Base-by-base conservation (phyloP, 2,888 invertebrate genomes). In the Drosophila setosimentum region DNA sequence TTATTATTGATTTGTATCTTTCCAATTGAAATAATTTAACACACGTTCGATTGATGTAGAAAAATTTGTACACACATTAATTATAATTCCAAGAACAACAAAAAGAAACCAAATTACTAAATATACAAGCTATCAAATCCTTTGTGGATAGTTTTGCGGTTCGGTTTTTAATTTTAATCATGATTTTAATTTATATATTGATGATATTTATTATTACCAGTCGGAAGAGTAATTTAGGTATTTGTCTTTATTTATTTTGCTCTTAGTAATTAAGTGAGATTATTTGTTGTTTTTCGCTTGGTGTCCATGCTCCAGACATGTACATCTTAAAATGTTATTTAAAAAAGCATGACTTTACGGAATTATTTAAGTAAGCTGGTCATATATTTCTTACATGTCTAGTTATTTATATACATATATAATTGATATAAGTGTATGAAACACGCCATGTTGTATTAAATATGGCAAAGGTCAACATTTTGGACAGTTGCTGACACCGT, bases 401-500 rank as follows among this genome's bases (percentile, higher is more conserved):
- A 16, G 16, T 45, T 16, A 24, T 45, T 16, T 45, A 45, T 45
- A 1, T 24, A 16, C 27, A 49, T 5, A 24, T 35, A 21, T 21
- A 21, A n/a, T n/a, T 33, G 16, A 6, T 21, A 29, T 30, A 50
- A 6, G 29, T 11, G 13, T 11, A 8, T 6, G n/a, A 11, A 60
- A 68, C 48, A 49, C 21, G 62, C 21, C 62, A 63, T 57, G 32
- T 63, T 58, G 30, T 21, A 54, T 64, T 51, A 30, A 58, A 64
- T 63, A 33, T 68, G 63, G 55, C 29, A 18, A 53, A 33, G 32
- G 53, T 24, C 40, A 75, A 62, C 30, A 42, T 58, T 67, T 51
- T 53, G 64, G 67, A 61, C 79, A 79, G 63, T 50, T 51, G 58
- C 57, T 50, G 79, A 79, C 78, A 79, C 29, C 33, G 58, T 49